Conservation (phyloP, 2,888 invertebrate species). For the Hedychridium roseum region DNA sequence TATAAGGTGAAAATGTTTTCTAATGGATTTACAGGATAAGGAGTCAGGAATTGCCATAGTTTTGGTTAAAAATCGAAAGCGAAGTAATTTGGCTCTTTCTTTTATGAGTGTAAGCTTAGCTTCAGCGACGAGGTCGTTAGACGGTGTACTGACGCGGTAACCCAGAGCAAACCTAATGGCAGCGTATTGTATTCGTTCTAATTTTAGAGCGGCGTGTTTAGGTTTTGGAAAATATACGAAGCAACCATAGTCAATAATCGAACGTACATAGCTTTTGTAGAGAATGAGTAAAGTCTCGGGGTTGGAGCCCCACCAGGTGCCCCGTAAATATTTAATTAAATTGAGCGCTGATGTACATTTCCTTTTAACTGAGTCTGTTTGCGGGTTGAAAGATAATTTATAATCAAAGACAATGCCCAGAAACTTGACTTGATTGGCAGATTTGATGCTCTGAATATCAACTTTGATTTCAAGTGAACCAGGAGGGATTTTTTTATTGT, state of each 20-base stretch:
- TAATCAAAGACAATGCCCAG: background rate
- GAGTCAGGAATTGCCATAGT: background rate
- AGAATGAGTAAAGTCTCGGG: background rate
- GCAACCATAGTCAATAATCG: background rate
- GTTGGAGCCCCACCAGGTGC: background rate
- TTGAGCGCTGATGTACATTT: background rate
- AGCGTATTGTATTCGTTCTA: conserved; percentile 6
- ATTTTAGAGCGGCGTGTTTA: background rate
- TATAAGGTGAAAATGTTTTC: background rate
- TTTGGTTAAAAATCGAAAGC: conserved; percentile 4
- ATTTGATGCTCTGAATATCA: background rate
- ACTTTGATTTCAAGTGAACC: background rate
- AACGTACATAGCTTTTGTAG: background rate
- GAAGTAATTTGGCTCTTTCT: conserved; percentile 9
- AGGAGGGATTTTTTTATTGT: conserved; percentile 1
- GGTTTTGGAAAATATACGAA: background rate
- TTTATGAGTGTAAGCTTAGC: background rate
- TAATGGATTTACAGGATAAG: background rate
- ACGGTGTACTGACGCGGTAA: conserved; percentile 10
- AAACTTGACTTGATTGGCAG: background rate
- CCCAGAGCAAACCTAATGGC: conserved; percentile 8
- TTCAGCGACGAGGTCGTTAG: conserved; percentile 12
- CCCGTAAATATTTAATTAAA: background rate
- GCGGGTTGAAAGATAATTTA: background rate
- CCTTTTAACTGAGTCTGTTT: background rate